Percentiles rank a stretch among this genome's conserved stretches.
Conservation (phyloP, 1,140 invertebrate species). For the Papilio dardanus region DNA sequence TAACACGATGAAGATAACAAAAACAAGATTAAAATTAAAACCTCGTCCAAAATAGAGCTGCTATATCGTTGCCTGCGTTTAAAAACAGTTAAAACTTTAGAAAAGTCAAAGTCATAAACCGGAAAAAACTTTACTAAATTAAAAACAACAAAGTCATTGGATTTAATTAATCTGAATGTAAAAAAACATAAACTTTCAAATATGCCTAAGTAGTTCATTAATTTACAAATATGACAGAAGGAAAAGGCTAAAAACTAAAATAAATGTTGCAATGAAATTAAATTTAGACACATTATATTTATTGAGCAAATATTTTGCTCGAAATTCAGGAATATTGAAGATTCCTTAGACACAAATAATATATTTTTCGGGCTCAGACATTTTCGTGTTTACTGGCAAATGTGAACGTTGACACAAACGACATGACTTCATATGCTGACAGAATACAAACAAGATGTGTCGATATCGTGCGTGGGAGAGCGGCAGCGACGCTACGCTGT, state of each 20-base stretch:
- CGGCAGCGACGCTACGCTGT: not conserved
- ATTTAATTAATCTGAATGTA: not conserved
- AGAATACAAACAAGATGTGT: constrained; percentile 28
- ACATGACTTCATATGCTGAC: not conserved
- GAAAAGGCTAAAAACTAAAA: not conserved
- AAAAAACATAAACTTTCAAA: not conserved
- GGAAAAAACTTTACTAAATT: not conserved
- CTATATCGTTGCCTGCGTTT: not conserved
- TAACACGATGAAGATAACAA: not conserved
- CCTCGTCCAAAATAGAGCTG: not conserved
- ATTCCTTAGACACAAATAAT: not conserved
- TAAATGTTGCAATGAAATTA: not conserved
- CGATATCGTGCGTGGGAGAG: constrained; percentile 4
- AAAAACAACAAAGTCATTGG: not conserved
- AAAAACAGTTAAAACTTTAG: not conserved
- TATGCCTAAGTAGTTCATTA: not conserved
- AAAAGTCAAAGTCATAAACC: not conserved
- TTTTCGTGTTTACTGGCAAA: constrained; percentile 27
- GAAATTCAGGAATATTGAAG: not conserved
- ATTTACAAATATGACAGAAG: not conserved
- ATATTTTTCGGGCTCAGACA: not conserved
- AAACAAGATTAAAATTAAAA: not conserved
- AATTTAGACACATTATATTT: not conserved
- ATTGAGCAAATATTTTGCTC: not conserved
- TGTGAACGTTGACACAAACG: not conserved